A percentile compares a stretch with the other conserved stretches of the same genome.
Conservation (phyloP, 2,113 vertebrate species). For the Cyprinus carpio region DNA sequence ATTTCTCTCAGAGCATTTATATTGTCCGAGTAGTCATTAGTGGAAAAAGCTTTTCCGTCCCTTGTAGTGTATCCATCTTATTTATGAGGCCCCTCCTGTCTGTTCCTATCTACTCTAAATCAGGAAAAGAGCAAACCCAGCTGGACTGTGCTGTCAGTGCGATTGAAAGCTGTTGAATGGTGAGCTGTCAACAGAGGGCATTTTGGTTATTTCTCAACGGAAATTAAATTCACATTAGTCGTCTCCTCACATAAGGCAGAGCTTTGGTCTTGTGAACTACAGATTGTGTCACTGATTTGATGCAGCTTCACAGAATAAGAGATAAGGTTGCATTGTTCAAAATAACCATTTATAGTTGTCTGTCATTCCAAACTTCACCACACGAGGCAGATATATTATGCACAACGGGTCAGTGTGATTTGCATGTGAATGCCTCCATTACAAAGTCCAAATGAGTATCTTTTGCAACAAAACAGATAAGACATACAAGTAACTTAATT, state of each 20-base stretch:
- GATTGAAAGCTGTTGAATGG: conserved; percentile 41
- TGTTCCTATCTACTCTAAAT: conserved; percentile 9
- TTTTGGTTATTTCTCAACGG: conserved; percentile 19
- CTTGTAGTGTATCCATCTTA: conserved; percentile 1
- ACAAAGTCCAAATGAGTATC: neutral
- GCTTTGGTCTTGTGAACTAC: neutral
- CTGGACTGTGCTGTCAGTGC: conserved; percentile 27
- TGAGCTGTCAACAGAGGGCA: conserved; percentile 37
- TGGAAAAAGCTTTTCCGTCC: neutral
- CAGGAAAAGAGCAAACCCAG: conserved; percentile 27
- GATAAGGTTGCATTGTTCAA: neutral
- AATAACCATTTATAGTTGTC: neutral
- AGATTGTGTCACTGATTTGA: conserved; percentile 29
- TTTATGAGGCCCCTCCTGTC: neutral
- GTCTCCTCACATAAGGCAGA: neutral
- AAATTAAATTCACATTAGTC: conserved; percentile 15
- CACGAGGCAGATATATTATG: neutral
- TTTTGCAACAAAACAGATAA: neutral
- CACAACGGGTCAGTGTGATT: neutral
- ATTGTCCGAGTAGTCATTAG: neutral
- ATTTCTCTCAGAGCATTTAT: neutral
- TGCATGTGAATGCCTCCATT: conserved; percentile 13
- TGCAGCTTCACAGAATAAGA: neutral
- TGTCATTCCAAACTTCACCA: neutral
- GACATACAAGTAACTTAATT: conserved; percentile 22